A percentile compares a stretch with the other conserved stretches of the same genome.
These are phyloP conservation scores for Anarhynchus alexandrinus DNA, from an alignment of 2,113 vertebrate species.

Conservation along the genomic window DNA sequence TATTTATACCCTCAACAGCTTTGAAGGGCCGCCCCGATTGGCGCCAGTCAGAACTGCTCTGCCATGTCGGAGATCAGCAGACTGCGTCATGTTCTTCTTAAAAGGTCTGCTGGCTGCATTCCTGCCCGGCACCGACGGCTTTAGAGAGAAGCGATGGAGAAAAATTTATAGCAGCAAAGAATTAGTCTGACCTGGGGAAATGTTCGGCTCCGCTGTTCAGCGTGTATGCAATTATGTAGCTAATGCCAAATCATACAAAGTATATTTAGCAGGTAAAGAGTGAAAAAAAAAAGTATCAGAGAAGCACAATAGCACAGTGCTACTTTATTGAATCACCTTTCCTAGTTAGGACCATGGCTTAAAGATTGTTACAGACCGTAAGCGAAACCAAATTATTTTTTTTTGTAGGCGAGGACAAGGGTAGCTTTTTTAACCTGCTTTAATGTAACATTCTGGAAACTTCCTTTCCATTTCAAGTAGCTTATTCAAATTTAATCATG, in stretches of 20 bases:
- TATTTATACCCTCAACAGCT: not conserved
- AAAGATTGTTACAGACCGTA: not conserved
- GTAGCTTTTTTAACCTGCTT: not conserved
- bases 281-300: not conserved
- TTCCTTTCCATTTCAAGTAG: not conserved
- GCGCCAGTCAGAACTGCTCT: not conserved
- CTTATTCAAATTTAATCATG: not conserved
- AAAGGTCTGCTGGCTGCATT: not conserved
- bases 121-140: fast-evolving
- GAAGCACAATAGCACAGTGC: not conserved
- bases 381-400: not conserved
- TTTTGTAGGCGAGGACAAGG: not conserved
- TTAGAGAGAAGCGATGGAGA: not conserved
- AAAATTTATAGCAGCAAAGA: not conserved
- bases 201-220: not conserved
- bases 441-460: not conserved
- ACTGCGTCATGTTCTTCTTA: not conserved
- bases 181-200: not conserved
- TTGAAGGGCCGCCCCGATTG: not conserved
- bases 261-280: not conserved
- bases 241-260: not conserved
- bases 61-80: not conserved
- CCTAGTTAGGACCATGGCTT: not conserved
- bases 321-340: not conserved
- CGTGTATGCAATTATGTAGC: not conserved